Base-by-base conservation (phyloP, 2,797 vertebrate species). In the Poeciliopsis presidionis region DNA sequence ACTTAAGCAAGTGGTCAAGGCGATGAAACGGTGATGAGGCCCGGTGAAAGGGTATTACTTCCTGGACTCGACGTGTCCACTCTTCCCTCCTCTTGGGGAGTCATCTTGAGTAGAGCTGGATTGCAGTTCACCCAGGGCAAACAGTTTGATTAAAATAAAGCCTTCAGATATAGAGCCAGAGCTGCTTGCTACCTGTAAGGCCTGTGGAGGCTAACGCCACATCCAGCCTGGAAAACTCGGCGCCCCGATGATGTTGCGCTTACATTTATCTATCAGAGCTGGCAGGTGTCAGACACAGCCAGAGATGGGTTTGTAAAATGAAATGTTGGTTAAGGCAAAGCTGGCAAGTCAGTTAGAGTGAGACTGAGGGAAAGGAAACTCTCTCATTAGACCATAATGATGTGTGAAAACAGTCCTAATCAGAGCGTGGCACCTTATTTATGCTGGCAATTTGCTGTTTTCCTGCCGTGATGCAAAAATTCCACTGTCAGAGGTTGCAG, bases 361-460 rank as follows among this genome's bases (percentile, higher is more conserved):
- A 81, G 86, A 79, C 72, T 45, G 85, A 83, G 81, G 81, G 84
- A 86, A 84, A 82, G 88, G 87, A 91, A 88, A 92, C 86, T 91
- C 89, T 91, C 91, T 95, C 93, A 95, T 96, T 95, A 95, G 92
- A 83, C 91, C 91, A 94, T 95, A 95, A 95, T 93, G 91, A 94
- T 94, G 92, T 94, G 93, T 94, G 93, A 94, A 95, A 93, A 88
- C 93, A 92, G 90, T 92, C 91, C 93, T 93, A 95, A 96, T 96
- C 94, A 94, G 92, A 93, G 87, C 85, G 84, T 92, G 92, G 92
- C 94, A 94, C 91, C 89, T 95, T 95, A 95, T 95, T 95, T 96
- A 95, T 95, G 94, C 92, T 95, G 93, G 90, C 92, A 95, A 95
- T 95, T 95, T 94, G 92, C 92, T 84, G 89, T 93, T 94, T 95